Percentiles rank a stretch among this genome's conserved stretches.
Evolutionary conservation across 2,113 vertebrate species (phyloP).

Genomic region (Phoxinus phoxinus): DNA sequence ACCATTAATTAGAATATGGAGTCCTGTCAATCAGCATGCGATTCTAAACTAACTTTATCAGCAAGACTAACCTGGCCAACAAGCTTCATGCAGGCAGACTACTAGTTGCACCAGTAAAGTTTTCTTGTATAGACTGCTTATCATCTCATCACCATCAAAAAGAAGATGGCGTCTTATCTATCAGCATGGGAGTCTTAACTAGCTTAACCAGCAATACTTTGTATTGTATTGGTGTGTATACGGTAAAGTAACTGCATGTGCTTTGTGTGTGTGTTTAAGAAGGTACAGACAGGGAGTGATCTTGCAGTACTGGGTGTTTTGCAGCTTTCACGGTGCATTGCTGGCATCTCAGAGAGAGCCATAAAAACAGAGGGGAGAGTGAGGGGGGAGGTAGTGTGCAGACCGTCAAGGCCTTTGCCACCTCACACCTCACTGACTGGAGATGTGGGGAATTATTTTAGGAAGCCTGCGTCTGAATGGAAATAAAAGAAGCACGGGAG

Average conservation of each 20-base stretch:
- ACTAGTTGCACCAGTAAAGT: not conserved
- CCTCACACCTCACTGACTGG: slow-evolving; percentile 77
- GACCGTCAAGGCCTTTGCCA: slow-evolving; percentile 74
- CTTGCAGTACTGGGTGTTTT: slow-evolving; percentile 49
- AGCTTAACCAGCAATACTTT: not conserved
- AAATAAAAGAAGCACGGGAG: slow-evolving; percentile 69
- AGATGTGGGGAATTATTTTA: slow-evolving; percentile 83
- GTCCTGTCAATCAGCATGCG: not conserved
- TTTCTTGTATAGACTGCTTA: not conserved
- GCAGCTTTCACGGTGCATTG: slow-evolving; percentile 52
- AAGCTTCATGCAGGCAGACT: not conserved
- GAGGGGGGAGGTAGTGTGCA: slow-evolving; percentile 70
- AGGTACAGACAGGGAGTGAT: slow-evolving; percentile 18
- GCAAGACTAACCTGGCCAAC: not conserved
- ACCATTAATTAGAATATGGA: not conserved
- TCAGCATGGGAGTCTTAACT: not conserved
- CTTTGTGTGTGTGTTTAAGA: not conserved
- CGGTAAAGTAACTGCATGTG: not conserved
- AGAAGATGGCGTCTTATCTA: not conserved
- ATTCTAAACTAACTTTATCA: not conserved
- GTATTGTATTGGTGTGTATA: not conserved
- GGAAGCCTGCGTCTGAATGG: slow-evolving; percentile 75
- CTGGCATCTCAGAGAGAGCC: slow-evolving; percentile 51
- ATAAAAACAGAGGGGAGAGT: slow-evolving; percentile 64
- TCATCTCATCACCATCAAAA: not conserved